Base-by-base conservation (phyloP, 1,140 invertebrate genomes). In the Trichoplusia ni region DNA sequence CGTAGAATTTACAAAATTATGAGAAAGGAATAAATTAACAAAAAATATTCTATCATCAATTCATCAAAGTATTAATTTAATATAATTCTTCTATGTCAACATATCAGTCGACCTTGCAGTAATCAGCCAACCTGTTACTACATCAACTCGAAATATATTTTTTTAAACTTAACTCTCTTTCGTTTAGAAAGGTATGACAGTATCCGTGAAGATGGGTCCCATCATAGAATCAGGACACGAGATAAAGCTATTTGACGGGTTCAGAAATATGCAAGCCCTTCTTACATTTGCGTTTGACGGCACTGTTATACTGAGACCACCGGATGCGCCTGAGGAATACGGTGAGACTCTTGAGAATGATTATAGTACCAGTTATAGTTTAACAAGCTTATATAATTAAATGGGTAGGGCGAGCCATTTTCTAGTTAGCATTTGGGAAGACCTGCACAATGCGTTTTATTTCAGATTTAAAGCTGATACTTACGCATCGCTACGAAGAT, bases 121-220 rank as follows among this genome's bases (percentile, higher is more conserved):
- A n/a, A n/a, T n/a, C n/a, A n/a, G n/a, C n/a, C n/a, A n/a, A n/a
- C n/a, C n/a, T n/a, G n/a, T n/a, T n/a, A n/a, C n/a, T n/a, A n/a
- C n/a, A n/a, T n/a, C n/a, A n/a, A n/a, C n/a, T n/a, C n/a, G n/a
- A n/a, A n/a, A n/a, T n/a, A 44, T 44, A 23, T 23, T 11, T 54
- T 33, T 47, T 40, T n/a, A 49, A 38, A 38, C 4, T 2, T 6
- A 7, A 38, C 19, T 29, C 1, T 18, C 3, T n/a, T 29, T 9
- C 7, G 11, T 49, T 18, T 64, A 90, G 87, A 89, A 89, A 83
- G 86, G 86, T 5, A 68, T 84, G 2, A 90, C 82, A 1, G 79
- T 90, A 0, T 72, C 79, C 0, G 84, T 90, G 21, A 86, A 85
- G 64, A 86, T 86, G 78, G 82, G 73, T 6, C 70, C 79, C 0